Base-by-base conservation (phyloP, 2,113 vertebrate genomes). In the Cercocebus atys region DNA sequence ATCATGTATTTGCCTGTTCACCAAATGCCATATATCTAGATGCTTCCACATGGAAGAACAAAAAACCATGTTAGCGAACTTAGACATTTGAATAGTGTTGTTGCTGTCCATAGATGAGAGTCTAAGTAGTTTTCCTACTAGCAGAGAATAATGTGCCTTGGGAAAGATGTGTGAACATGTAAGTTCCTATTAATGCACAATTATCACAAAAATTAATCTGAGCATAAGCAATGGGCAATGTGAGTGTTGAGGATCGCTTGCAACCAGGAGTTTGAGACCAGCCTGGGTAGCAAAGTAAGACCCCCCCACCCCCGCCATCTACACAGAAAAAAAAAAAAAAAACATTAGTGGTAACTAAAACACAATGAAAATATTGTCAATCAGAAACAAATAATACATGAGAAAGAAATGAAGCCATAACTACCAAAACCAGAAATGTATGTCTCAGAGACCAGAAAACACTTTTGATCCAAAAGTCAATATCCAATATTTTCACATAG, bases 191-290 rank as follows among this genome's bases (percentile, higher is more conserved):
- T 78, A 88, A 72, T 66, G n/a, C 14, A 68, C 35, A 85, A 64
- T 92, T 86, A 35, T 61, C 83, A 90, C 82, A 91, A 94, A 94
- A 61, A 38, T 84, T 72, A 85, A 88, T 66, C n/a, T 85, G 27
- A 85, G 8, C 23, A 66, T 78, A 47, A 76, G 40, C 25, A 45
- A 90, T 83, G 30, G 30, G 61, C 61, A 64, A 14, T 64, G 27
- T 14, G 27, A 64, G 12, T 64, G 27, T 32, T 64, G 27, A 64
- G 27, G 27, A 32, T 32, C 27, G 13, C 61, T 64, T 64, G 11
- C 30, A 64, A 30, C 27, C 27, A 32, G 61, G 27, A 64, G 61
- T 64, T 32, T 1, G 5, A 64, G 61, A 64, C 61, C 61, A 64
- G 61, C 61, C 30, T 64, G 27, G 12, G 61, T 30, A 64, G 27